Base-by-base conservation (phyloP, 2,113 vertebrate genomes). In the Echinops telfairi region DNA sequence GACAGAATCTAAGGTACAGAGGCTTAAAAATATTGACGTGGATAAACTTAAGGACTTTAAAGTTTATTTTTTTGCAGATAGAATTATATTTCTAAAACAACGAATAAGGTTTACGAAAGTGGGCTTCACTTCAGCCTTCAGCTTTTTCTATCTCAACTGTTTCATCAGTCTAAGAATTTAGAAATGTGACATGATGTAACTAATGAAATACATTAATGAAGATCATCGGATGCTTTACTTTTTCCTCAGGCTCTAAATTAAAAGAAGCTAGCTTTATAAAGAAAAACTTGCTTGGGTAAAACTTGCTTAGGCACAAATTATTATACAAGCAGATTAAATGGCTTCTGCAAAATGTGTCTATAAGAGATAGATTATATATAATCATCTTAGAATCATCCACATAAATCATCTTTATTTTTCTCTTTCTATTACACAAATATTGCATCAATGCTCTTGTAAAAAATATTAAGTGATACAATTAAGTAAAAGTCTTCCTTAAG, bases 91-190 rank as follows among this genome's bases (percentile, higher is more conserved):
- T 20, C 89, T 89, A 36, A 73, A 70, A 36, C n/a, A 71, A 22
- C 10, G 4, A 68, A 31, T 68, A 68, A 31, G 1, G 19, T 91
- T 83, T 91, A 23, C 57, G 90, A 91, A 94, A n/a, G 64, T 83
- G 23, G 58, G 0, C 36, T 82, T 89, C 20, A 60, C 43, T 73
- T 84, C 68, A 58, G 33, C 90, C 40, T 93, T 80, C 71, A 80
- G 29, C 14, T 27, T 9, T 68, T 73, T 79, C 3, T n/a, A 9
- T 83, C 17, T 81, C 70, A 22, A 29, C 8, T 78, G 27, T 70
- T 89, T 96, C 86, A 70, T 76, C 81, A 40, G 15, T 38, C 62
- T 78, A 88, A 53, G 83, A 76, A 93, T 91, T 96, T 86, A 80
- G 68, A 91, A 88, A 80, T 75, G 57, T 66, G 47, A 91, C 85